These are phyloP conservation scores for Cremastinae sp. DNA, from an alignment of 2,888 invertebrate genomes.

Conservation along the genomic window DNA sequence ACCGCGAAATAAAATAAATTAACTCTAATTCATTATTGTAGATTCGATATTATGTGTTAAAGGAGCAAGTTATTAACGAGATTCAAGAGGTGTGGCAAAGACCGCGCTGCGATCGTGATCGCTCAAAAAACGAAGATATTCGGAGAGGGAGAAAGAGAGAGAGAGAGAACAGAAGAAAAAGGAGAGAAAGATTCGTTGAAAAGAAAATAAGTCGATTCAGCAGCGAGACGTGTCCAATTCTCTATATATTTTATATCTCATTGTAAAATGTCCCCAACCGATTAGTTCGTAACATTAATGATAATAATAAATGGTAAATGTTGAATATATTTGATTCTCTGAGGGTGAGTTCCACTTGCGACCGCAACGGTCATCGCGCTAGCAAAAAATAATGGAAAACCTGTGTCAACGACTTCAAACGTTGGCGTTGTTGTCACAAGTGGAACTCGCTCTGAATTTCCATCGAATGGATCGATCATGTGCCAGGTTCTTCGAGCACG, in stretches of 20 bases:
- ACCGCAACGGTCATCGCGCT: no score
- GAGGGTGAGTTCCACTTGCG: no score
- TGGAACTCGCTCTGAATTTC: no score
- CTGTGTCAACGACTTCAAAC: no score
- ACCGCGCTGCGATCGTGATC: constrained; percentile 49
- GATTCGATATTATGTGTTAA: constrained; percentile 59
- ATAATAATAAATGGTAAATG: constrained; percentile 69
- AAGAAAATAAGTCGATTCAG: constrained; percentile 38
- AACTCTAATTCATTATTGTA: constrained; percentile 67
- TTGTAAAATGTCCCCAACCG: constrained; percentile 70
- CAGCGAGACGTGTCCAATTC: constrained; percentile 62
- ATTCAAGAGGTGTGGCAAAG: constrained; percentile 25
- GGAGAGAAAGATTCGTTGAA: constrained; percentile 8
- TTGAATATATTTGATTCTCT: constrained; percentile 65
- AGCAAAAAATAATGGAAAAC: no score
- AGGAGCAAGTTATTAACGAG: constrained; percentile 40
- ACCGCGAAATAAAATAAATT: constrained; percentile 63
- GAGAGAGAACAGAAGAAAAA: constrained; percentile 5
- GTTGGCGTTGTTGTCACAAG: no score
- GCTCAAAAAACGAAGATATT: constrained; percentile 22
- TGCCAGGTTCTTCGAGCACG: constrained; percentile 41
- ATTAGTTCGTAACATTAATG: constrained; percentile 61
- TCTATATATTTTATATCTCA: constrained; percentile 73
- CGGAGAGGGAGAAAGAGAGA: constrained; percentile 1
- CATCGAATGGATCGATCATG: constrained; percentile 55